These are phyloP conservation scores for Sebastes nivosus DNA, from an alignment of 2,797 vertebrate species.

Conservation along the genomic window DNA sequence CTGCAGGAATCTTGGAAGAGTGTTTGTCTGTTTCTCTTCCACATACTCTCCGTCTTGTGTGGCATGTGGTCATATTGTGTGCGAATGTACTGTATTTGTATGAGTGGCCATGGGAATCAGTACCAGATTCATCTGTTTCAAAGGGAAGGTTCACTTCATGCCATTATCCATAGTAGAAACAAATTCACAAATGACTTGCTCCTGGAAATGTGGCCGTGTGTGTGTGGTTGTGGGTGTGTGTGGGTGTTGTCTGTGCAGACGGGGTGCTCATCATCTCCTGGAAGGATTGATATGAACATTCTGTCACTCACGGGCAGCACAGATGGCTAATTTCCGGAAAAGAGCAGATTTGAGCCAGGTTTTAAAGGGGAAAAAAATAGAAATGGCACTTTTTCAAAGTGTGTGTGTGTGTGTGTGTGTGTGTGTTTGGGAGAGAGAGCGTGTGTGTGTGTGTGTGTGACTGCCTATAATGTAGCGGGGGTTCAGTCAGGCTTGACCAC, in stretches of 20 bases:
- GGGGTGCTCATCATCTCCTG: slow-evolving; percentile 83
- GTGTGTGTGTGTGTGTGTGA: slow-evolving; percentile 15
- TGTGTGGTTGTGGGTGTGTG: slow-evolving; percentile 58
- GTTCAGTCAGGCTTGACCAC: slow-evolving; percentile 84
- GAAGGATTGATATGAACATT: slow-evolving; percentile 86
- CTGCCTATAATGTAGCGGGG: slow-evolving; percentile 79
- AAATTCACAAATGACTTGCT: slow-evolving; percentile 73
- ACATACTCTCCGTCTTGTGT: slow-evolving; percentile 48
- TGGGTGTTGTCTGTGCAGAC: slow-evolving; percentile 76
- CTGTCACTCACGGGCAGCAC: slow-evolving; percentile 84
- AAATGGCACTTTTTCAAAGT: slow-evolving; percentile 82
- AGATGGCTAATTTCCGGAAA: slow-evolving; percentile 86
- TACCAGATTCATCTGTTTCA: slow-evolving; percentile 64
- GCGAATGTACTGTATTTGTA: slow-evolving; percentile 41
- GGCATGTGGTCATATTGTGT: slow-evolving; percentile 56
- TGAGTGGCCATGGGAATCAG: slow-evolving; percentile 53
- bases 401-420: slow-evolving; percentile 27
- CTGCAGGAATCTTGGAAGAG: slow-evolving; percentile 74
- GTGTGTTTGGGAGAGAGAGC: slow-evolving; percentile 6
- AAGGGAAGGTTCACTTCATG: slow-evolving; percentile 70
- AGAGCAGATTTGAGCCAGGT: slow-evolving; percentile 84
- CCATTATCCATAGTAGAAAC: slow-evolving; percentile 71
- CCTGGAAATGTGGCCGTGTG: slow-evolving; percentile 64
- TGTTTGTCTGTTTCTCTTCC: slow-evolving; percentile 53
- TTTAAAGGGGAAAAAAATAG: slow-evolving; percentile 80